phyloP scores from a whole-genome alignment of 2,113 vertebrate species.

The Calyptommatus sinebrachiatus region DNA sequence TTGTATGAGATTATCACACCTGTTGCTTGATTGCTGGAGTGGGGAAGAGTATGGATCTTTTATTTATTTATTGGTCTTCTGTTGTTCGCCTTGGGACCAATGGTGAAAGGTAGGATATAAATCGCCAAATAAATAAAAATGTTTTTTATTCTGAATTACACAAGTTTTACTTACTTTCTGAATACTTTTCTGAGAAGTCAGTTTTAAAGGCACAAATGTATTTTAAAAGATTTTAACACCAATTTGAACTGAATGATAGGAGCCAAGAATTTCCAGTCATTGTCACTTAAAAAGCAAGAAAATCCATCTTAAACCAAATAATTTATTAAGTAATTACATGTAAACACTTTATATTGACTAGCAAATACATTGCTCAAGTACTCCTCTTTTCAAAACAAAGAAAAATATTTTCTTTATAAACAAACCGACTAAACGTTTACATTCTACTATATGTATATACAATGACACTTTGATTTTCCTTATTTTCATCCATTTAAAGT shows the following conservation, averaged over 20 bases:
- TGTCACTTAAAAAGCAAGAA: slow-evolving; percentile 64
- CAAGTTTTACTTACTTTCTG: slow-evolving; percentile 8
- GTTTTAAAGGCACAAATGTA: slow-evolving; percentile 35
- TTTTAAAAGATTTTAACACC: slow-evolving; percentile 50
- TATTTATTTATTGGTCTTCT: neutral
- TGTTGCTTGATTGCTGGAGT: no score
- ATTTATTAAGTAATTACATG: slow-evolving; percentile 67
- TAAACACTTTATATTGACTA: slow-evolving; percentile 69
- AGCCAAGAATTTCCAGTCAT: slow-evolving; percentile 39
- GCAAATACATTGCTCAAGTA: slow-evolving; percentile 66
- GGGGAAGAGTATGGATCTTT: neutral
- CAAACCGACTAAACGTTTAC: slow-evolving; percentile 66
- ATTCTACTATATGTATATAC: slow-evolving; percentile 61
- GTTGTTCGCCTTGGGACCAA: no score
- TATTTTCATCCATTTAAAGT: slow-evolving; percentile 52
- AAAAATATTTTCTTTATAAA: slow-evolving; percentile 67
- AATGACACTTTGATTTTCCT: slow-evolving; percentile 57
- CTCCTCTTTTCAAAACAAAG: slow-evolving; percentile 50
- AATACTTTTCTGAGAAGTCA: slow-evolving; percentile 39
- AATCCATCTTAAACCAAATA: slow-evolving; percentile 67
- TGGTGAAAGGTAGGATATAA: no score
- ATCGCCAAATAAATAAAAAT: neutral
- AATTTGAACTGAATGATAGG: slow-evolving; percentile 41
- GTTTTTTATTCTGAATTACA: neutral
- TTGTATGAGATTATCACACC: no score